Base-by-base conservation (phyloP, 2,888 invertebrate genomes). In the Mimas tiliae region DNA sequence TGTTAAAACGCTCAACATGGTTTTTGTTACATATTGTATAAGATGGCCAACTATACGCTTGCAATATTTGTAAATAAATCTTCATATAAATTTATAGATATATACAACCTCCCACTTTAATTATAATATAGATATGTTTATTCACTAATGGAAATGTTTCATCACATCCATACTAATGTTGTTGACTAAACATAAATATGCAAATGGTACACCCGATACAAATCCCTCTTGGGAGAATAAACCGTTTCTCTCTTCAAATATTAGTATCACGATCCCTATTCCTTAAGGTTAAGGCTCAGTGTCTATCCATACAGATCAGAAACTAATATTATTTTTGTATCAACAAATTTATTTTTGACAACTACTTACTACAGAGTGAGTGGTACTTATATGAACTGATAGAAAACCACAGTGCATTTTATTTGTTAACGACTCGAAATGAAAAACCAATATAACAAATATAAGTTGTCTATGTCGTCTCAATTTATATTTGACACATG, bases 141-240 rank as follows among this genome's bases (percentile, higher is more conserved):
- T 67, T 67, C 65, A 45, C 48, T 65, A 65, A 63, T 63, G 65
- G 66, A 62, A 69, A 65, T 64, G 74, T 70, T 71, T 68, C 69
- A 47, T 72, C 65, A 68, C 70, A 69, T 73, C 73, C 76, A 75
- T 76, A 76, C 74, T 80, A 83, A 80, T 82, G 69, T 72, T 71
- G 74, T 72, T 74, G 72, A 71, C 71, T 75, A 69, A 74, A 77
- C 75, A 82, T 82, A 82, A 83, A 83, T 80, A 83, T 83, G 82
- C 77, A 82, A 83, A 83, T 82, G 72, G 70, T 72, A 73, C 69
- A 72, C 69, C 71, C 76, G 75, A 74, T 74, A 77, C 74, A 74
- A 81, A 78, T 81, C 79, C 78, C 82, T 75, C 74, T 70, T 65
- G 82, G 78, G 78, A 78, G 71, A 63, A 55, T 66, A 70, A 73